A percentile compares a stretch with the other conserved stretches of the same genome.
phyloP scores from a whole-genome alignment of 2,888 invertebrate genomes.

The Eupsilia transversa region DNA sequence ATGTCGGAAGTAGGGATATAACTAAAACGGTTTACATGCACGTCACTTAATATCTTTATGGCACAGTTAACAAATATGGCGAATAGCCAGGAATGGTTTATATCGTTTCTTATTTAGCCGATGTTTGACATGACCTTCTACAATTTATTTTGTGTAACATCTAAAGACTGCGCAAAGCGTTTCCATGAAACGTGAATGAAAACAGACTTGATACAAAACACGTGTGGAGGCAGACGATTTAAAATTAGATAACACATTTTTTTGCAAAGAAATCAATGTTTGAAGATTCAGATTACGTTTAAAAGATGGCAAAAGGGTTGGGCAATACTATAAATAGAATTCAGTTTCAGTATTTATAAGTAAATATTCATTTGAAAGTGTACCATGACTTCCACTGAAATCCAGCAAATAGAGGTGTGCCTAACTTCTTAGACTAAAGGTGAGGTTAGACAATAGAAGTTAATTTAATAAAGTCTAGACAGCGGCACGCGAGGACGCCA shows the following conservation, averaged over 20 bases:
- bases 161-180: constrained; percentile 8
- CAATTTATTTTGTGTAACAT: constrained; percentile 32
- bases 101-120: constrained; percentile 1
- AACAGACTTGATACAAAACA: constrained; percentile 17
- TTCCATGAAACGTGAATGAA: constrained; percentile 7
- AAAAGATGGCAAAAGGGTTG: background rate
- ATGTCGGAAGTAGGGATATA: constrained; percentile 4
- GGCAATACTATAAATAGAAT: background rate
- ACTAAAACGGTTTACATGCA: constrained; percentile 4
- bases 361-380: background rate
- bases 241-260: background rate
- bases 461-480: constrained; percentile 34
- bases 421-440: background rate
- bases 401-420: constrained; percentile 1
- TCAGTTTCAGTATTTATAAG: background rate
- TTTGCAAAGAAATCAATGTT: background rate
- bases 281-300: background rate
- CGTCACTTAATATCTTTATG: constrained; percentile 14
- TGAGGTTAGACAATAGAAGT: constrained; percentile 5
- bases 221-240: constrained; percentile 1
- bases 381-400: background rate
- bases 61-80: constrained; percentile 28
- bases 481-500: constrained; percentile 32
- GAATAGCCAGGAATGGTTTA: constrained; percentile 38
- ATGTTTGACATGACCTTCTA: constrained; percentile 7